Evolutionary conservation across 1,140 invertebrate species (phyloP).

Genomic region (Polypedilum vanderplanki): DNA sequence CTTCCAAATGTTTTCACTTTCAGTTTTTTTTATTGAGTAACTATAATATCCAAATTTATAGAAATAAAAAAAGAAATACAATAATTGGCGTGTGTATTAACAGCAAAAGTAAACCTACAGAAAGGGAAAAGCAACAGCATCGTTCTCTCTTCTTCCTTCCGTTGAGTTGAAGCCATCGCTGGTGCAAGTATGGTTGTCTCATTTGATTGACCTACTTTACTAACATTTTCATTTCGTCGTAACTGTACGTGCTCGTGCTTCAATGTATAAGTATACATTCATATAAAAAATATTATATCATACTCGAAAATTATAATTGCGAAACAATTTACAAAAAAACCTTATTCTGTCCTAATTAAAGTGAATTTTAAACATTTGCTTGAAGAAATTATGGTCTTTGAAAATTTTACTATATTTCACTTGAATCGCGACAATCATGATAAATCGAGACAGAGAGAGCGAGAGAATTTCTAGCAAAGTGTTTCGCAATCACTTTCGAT

Average conservation of each 20-base stretch:
- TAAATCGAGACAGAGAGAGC: too few relatives aligned
- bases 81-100: not conserved
- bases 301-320: slow-evolving; percentile 21
- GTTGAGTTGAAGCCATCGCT: slow-evolving; percentile 3
- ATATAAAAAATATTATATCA: slow-evolving; percentile 27
- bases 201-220: slow-evolving; percentile 27
- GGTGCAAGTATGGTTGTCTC: slow-evolving; percentile 24
- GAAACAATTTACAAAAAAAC: slow-evolving; percentile 10
- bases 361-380: not conserved
- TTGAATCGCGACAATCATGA: too few relatives aligned
- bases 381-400: not conserved
- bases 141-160: slow-evolving; percentile 27
- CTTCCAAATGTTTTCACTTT: not conserved
- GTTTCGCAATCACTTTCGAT: too few relatives aligned
- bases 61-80: not conserved
- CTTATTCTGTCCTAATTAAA: not conserved
- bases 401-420: too few relatives aligned
- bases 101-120: slow-evolving; percentile 10
- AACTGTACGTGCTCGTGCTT: slow-evolving; percentile 8
- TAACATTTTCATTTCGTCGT: slow-evolving; percentile 24
- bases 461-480: too few relatives aligned
- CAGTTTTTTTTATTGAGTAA: not conserved
- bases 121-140: slow-evolving; percentile 20
- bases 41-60: slow-evolving; percentile 19
- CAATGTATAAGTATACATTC: not conserved